Base-by-base conservation (phyloP, 2,797 vertebrate genomes). In the Thunnus albacares region DNA sequence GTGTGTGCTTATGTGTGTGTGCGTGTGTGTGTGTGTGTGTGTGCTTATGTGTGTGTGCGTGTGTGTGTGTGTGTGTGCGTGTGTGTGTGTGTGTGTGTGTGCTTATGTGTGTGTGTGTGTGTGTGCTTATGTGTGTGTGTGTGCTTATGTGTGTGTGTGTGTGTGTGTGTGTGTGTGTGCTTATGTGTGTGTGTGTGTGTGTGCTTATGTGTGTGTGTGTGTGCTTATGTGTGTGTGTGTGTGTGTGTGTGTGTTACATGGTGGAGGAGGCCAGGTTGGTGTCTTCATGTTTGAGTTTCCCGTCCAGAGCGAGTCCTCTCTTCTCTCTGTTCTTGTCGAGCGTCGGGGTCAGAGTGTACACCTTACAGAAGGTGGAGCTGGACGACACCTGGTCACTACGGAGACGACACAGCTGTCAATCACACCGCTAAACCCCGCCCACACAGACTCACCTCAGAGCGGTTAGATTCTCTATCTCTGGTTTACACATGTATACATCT, bases 201-300 rank as follows among this genome's bases (percentile, higher is more conserved):
- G n/a, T n/a, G n/a, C n/a, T n/a, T n/a, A n/a, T n/a, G n/a, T n/a
- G n/a, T n/a, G n/a, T n/a, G n/a, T n/a, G n/a, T 26, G 49, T 26
- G 45, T 30, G 43, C 49, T 60, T 47, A 67, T 71, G 66, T 18
- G 22, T 33, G 20, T 30, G 64, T 43, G 47, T 30, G 52, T n/a
- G 70, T 56, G 49, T 22, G 51, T 24, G 67, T 45, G 77, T 62
- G 59, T 0, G 1, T 87, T 87, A 94, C 92, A 94, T 93, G 71
- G 93, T 94, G 93, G 97, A 98, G 75, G 98, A 99, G 30, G 98
- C 98, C 95, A 99, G 90, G 92, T 99, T 99, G 69, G 98, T 99
- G 95, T 99, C 98, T 87, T 99, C 98, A 0, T 99, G 98, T 77
- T 99, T 99, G 35, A 99, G 97, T 38, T 99, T 99, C 10, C 98